These are phyloP conservation scores for Sitta carolinensis DNA, from an alignment of 2,797 vertebrate genomes.

Conservation along the genomic window DNA sequence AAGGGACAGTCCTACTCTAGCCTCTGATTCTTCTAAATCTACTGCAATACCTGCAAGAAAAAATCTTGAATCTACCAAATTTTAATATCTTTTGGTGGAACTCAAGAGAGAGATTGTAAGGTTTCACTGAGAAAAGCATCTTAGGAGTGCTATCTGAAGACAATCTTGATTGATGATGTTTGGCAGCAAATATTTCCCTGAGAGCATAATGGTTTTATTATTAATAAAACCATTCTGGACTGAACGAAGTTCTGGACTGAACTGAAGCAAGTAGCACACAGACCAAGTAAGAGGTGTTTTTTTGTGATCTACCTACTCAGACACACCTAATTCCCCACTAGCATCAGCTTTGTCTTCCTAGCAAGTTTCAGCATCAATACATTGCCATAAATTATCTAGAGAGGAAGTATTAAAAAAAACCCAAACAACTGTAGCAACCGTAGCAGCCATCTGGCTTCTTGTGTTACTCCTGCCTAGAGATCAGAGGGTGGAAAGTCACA, in stretches of 20 bases:
- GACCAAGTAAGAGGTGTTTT: neutral
- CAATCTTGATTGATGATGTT: neutral
- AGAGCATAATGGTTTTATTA: neutral
- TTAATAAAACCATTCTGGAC: neutral
- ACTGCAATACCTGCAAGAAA: neutral
- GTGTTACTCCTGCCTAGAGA: neutral
- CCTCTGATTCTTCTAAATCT: neutral
- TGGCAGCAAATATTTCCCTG: slow-evolving; percentile 6
- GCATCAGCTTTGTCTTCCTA: neutral
- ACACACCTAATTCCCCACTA: neutral
- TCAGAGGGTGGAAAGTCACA: neutral
- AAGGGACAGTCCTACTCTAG: neutral
- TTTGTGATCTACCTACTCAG: neutral
- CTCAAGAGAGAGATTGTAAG: neutral
- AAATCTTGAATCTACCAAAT: neutral
- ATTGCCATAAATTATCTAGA: neutral
- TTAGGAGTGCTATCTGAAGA: neutral
- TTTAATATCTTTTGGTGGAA: neutral
- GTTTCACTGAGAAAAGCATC: slow-evolving; percentile 12
- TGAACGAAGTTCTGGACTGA: neutral
- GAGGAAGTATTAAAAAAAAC: neutral
- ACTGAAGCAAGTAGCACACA: neutral
- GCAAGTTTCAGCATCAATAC: neutral
- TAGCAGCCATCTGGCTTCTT: neutral
- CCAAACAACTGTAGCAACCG: neutral